phyloP scores from a whole-genome alignment of 2,797 vertebrate species.

The Petrocephalus schoutedeni region DNA sequence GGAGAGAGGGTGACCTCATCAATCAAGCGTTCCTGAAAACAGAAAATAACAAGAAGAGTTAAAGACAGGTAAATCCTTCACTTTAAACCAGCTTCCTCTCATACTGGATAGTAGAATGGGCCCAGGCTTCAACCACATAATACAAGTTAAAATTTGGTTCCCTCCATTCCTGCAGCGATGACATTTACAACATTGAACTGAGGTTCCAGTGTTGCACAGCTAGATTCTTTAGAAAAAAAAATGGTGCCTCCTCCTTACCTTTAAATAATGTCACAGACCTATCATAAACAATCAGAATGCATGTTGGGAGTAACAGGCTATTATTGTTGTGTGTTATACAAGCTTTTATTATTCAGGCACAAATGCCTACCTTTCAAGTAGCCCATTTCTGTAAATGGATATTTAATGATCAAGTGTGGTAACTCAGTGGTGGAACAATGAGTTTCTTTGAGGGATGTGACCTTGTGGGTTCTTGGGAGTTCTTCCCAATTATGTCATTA shows the following conservation, averaged over 20 bases:
- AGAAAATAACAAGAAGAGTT: background rate
- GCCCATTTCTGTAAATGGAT: background rate
- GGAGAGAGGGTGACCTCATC: conserved; percentile 19
- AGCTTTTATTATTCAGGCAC: background rate
- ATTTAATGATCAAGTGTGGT: background rate
- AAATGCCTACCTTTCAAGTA: background rate
- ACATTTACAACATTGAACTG: conserved; percentile 10
- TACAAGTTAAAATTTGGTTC: background rate
- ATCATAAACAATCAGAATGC: conserved; percentile 15
- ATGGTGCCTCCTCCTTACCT: background rate
- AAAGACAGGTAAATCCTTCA: background rate
- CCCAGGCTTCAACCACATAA: background rate
- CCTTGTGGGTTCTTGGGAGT: background rate
- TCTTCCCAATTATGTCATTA: background rate
- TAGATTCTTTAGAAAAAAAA: background rate
- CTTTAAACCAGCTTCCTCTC: background rate
- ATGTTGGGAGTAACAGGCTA: background rate
- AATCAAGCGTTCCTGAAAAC: conserved; percentile 22
- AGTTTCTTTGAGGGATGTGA: background rate
- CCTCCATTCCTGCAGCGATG: background rate
- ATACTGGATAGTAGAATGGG: background rate
- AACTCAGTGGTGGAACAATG: background rate
- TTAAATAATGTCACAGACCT: background rate
- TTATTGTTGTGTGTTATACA: background rate
- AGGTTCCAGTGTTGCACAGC: background rate